Conservation (phyloP, 2,888 invertebrate species). For the Carcina quercana region DNA sequence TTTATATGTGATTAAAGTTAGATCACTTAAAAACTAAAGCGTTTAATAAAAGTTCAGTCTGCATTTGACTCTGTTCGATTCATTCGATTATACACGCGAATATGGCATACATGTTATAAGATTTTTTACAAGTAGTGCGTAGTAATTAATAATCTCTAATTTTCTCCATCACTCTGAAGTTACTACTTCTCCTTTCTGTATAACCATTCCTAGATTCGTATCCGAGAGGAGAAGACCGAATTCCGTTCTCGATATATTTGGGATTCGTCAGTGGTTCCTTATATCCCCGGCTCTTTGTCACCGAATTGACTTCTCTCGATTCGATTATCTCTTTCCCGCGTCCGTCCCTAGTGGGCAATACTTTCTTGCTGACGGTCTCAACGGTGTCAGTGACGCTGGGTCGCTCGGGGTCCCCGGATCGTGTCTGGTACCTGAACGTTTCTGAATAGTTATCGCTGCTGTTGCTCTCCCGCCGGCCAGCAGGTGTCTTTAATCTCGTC, state of each 20-base stretch:
- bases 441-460: slow-evolving; percentile 82
- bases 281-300: slow-evolving; percentile 77
- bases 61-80: slow-evolving; percentile 49
- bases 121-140: slow-evolving; percentile 28
- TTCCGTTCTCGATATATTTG: slow-evolving; percentile 73
- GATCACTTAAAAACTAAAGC: slow-evolving; percentile 46
- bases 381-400: slow-evolving; percentile 83
- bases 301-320: slow-evolving; percentile 80
- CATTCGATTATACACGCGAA: slow-evolving; percentile 29
- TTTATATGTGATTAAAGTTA: slow-evolving; percentile 41
- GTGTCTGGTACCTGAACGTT: slow-evolving; percentile 80
- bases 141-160: slow-evolving; percentile 60
- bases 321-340: slow-evolving; percentile 80
- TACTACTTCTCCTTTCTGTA: slow-evolving; percentile 59
- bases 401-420: slow-evolving; percentile 78
- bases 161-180: slow-evolving; percentile 63
- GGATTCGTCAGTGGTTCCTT: slow-evolving; percentile 60
- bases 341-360: slow-evolving; percentile 78
- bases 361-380: slow-evolving; percentile 80
- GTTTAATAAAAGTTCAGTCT: slow-evolving; percentile 58
- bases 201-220: slow-evolving; percentile 58
- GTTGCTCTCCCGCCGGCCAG: slow-evolving; percentile 77
- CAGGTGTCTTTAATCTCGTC: slow-evolving; percentile 58
- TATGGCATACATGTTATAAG: slow-evolving; percentile 53
- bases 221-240: slow-evolving; percentile 43